Evolutionary conservation across 2,797 vertebrate species (phyloP), one percentile per base, ranked within the genome.

Genomic region (Yasuhikotakia modesta): DNA sequence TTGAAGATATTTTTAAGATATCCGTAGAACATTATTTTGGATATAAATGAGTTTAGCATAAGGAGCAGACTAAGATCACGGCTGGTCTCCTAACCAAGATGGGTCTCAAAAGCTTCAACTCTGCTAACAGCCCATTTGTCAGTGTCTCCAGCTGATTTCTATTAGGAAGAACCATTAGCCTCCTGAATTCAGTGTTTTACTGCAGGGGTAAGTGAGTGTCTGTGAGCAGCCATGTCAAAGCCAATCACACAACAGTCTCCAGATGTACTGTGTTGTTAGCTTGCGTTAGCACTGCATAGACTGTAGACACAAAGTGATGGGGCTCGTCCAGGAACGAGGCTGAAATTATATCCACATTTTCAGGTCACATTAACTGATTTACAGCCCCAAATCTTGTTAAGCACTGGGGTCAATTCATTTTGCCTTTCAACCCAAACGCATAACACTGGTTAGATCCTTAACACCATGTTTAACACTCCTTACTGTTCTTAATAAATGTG

Each of bases 81-180:
- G 17, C 21, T 27, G 21, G 16, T 55, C 73, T 27, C 19, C 5
- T 13, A 53, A 22, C 17, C 17, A 30, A 70, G 74, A 74, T 17
- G 6, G 14, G 13, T 58, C 55, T 27, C 5, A n/a, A n/a, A n/a
- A 32, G 16, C 58, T 50, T 13, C 53, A 66, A 39, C 50, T 74
- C 61, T n/a, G 48, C 70, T 14, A 67, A 67, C 69, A 72, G 78
- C 77, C 50, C 55, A 50, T 22, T 86, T 73, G 3, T 83, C 88
- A 66, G 78, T 75, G 30, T 53, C 17, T 21, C 88, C 89, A 90
- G 11, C 84, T 74, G 65, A 45, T 71, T 68, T 50, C 19, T 46
- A 22, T 75, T 73, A 61, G 6, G 16, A 52, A 24, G 30, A 22
- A 76, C 22, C 72, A 80, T 74, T 70, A 55, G 66, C 58, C 35